Base-by-base conservation (phyloP, 1,140 invertebrate species). In the Zophobas atratus region DNA sequence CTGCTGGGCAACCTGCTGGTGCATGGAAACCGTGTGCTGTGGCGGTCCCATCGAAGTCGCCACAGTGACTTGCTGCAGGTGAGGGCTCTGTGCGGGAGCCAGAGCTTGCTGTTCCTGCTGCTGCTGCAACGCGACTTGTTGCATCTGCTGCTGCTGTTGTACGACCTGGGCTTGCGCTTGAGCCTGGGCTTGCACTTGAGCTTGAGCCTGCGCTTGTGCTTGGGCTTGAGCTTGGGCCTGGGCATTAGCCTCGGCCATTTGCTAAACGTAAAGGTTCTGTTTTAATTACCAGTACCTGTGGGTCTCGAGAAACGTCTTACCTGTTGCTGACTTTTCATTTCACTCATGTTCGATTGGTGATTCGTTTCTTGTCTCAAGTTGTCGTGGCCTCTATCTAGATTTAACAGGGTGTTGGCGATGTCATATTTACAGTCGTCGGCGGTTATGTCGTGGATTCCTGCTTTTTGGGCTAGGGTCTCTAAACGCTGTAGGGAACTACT, bases 371-470 rank as follows among this genome's bases (percentile, higher is more conserved):
- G 78, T 70, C 79, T 80, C 77, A 35, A 78, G 71, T 43, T 76
- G 67, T 85, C 84, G 78, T 85, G 83, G 60, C 84, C 84, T 71
- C 89, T 88, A 78, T 90, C 89, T 79, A 90, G 83, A 78, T 89
- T 89, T 75, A 90, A 79, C 75, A 90, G 79, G 39, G 89, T 90
- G 79, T 89, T 89, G 20, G 90, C 90, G 76, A 90, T 89, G 85
- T 92, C 91, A 86, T 91, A 92, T 85, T 92, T 92, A 76, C 85
- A 86, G 84, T 92, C 91, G 81, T 92, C 91, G 80, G 91, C 90
- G 36, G 90, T 91, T 6, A 92, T 85, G 75, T 86, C 85, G 72
- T 84, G 83, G 67, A 86, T 91, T 1, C 91, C 91, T 60, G 91
- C 91, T 79, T 92, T 92, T 79, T 92, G 90, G 6, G 91, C 91